Evolutionary conservation across 1,140 invertebrate species (phyloP).

Genomic region (Papilio aristodemus): DNA sequence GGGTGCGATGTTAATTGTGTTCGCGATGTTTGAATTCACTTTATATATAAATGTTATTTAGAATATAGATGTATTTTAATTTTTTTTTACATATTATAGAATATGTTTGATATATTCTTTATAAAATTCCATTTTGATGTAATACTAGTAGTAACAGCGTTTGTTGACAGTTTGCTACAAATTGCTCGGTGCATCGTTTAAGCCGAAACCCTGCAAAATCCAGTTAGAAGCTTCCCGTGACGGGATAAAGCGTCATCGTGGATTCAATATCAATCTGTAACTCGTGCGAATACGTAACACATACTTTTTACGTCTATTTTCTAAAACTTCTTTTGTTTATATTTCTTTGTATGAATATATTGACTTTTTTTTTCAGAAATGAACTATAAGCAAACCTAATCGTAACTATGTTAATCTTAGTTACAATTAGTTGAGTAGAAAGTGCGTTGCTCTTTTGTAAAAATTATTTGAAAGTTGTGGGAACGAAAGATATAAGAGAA

Average conservation of each 20-base stretch:
- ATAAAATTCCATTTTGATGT: not conserved
- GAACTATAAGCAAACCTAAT: no score
- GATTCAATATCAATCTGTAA: constrained; percentile 10
- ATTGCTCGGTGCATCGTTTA: not conserved
- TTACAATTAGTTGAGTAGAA: no score
- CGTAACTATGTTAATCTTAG: no score
- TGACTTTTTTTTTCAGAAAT: no score
- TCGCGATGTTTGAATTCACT: not conserved
- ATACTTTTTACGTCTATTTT: not conserved
- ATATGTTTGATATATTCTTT: no score
- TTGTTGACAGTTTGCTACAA: not conserved
- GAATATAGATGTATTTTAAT: no score
- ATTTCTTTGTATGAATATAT: no score
- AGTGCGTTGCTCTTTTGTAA: no score
- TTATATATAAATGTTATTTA: not conserved
- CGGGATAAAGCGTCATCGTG: constrained; percentile 1
- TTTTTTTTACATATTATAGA: not conserved
- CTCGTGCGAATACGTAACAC: not conserved
- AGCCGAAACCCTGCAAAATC: not conserved
- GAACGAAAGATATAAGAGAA: no score
- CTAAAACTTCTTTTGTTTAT: not conserved
- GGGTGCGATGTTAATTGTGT: not conserved
- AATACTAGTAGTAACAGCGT: not conserved
- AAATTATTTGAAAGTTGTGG: no score
- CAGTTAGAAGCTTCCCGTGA: not conserved